Base-by-base conservation (phyloP, 2,888 invertebrate genomes). In the Margaritifera margaritifera region DNA sequence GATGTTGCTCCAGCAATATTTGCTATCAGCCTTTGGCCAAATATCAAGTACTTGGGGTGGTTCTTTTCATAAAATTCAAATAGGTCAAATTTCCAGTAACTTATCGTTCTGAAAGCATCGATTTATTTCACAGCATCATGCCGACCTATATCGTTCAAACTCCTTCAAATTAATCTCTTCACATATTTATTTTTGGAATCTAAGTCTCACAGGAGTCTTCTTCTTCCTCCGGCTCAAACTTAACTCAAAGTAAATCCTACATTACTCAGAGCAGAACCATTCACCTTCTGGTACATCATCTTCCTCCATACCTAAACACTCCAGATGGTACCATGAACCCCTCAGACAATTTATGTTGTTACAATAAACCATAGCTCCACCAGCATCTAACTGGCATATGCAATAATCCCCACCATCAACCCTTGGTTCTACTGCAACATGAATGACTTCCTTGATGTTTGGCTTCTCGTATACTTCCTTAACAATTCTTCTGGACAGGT, bases 111-210 rank as follows among this genome's bases (percentile, higher is more conserved):
- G 18, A 19, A 15, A 11, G 63, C 70, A 70, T 70, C 70, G 58
- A 66, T 70, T 59, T 70, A 62, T 31, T 62, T 66, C 6, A 63
- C 62, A 24, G 70, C 66, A 66, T 70, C 66, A 66, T 66, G 66
- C 5, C 59, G 19, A 19, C 55, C 66, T 20, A 62, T 66, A 51
- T 69, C 57, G 24, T 64, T 64, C 5, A 69, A 50, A 22, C 69
- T 54, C 22, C 55, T 58, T 62, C 57, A 66, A 19, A 66, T n/a
- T 20, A 70, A 42, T 22, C 42, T 11, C 19, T 59, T 42, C 4
- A 55, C 62, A 62, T 66, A 59, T 62, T 70, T 66, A n/a, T 58
- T 62, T 54, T 59, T 69, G 20, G 22, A 4, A 52, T 63, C 68
- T 22, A 31, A 63, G 31, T 58, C 52, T 63, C 6, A 62, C 63